Evolutionary conservation across 35 echinoderm and acorn worm species (phyloP).

Genomic region (Patiria miniata): DNA sequence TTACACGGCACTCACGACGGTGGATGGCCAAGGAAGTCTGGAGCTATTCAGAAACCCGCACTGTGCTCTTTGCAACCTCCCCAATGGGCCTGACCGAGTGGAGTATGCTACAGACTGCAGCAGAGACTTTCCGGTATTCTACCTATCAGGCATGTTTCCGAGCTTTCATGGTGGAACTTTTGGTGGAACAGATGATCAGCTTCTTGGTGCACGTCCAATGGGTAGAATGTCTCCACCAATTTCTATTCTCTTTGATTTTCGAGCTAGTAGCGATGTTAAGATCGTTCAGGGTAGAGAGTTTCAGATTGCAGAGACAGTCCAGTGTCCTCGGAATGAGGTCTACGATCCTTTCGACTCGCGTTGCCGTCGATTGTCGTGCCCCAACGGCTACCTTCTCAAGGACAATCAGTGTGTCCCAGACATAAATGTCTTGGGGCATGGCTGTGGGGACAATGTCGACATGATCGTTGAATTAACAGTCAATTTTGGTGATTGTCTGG

Average conservation of each 20-base stretch:
- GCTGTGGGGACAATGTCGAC: background rate
- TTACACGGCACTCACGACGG: background rate
- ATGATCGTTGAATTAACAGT: background rate
- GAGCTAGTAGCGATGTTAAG: background rate
- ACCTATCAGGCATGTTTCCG: background rate
- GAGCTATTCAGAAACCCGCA: background rate
- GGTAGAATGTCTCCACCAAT: background rate
- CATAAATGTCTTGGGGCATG: background rate
- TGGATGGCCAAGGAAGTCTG: background rate
- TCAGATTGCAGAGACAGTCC: background rate
- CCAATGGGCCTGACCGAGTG: background rate
- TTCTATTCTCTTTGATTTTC: background rate
- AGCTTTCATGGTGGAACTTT: no score
- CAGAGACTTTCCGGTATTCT: background rate
- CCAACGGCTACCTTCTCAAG: background rate
- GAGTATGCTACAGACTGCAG: background rate
- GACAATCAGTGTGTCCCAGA: constrained; percentile 10
- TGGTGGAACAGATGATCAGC: no score
- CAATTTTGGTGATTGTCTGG: background rate
- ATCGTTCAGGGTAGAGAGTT: background rate
- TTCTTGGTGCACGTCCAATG: no score
- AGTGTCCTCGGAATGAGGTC: constrained; percentile 6
- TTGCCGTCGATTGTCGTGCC: constrained; percentile 1
- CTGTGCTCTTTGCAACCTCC: background rate
- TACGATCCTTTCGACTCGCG: constrained; percentile 9